Conservation (phyloP, 2,113 vertebrate genomes). For the Stictonetta naevosa region DNA sequence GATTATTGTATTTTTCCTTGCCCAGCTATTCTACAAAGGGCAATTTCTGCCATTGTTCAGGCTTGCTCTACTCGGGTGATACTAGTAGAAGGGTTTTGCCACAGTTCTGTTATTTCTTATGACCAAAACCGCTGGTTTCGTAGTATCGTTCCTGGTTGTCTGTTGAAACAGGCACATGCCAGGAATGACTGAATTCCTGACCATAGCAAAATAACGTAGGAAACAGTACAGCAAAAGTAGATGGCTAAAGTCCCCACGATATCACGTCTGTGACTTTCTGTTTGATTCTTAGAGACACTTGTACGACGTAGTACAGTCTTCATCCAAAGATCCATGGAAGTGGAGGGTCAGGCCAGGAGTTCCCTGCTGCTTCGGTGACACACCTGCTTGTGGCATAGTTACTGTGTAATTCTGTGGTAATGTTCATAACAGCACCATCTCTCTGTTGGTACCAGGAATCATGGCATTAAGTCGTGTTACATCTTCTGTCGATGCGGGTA, state of each 20-base stretch:
- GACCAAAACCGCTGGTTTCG: neutral
- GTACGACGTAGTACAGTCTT: neutral
- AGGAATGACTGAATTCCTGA: neutral
- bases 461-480: neutral
- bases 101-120: neutral
- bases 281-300: neutral
- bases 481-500: neutral
- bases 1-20: neutral
- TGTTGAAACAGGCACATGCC: neutral
- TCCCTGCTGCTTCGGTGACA: neutral
- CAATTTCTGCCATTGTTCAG: neutral
- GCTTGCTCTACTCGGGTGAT: neutral
- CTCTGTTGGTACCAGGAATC: neutral
- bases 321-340: conserved; percentile 16
- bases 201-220: neutral
- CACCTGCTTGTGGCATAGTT: neutral
- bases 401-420: neutral
- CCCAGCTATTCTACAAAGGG: neutral
- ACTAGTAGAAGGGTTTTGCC: neutral
- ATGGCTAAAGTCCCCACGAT: neutral
- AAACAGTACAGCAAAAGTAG: neutral
- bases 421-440: neutral
- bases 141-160: neutral
- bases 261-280: neutral
- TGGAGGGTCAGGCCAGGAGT: neutral